A percentile compares a stretch with the other conserved stretches of the same genome.
phyloP scores from a whole-genome alignment of 2,888 invertebrate species.

The Eupithecia pulchellata region DNA sequence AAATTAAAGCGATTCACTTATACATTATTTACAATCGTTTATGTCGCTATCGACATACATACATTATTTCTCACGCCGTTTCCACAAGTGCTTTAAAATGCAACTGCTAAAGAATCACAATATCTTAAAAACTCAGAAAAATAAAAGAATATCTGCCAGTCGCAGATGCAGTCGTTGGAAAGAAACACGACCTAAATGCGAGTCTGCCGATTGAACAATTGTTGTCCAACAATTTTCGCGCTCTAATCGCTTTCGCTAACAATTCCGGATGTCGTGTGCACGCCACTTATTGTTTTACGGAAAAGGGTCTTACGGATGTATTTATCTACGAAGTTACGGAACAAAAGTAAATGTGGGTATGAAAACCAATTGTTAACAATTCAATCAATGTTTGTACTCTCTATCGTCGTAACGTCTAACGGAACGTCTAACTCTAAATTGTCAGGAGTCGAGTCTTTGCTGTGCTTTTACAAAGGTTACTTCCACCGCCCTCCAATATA shows the following conservation, averaged over 20 bases:
- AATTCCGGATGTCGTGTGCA: conserved; percentile 65
- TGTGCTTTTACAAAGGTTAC: too few relatives aligned
- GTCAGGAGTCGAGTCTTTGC: too few relatives aligned
- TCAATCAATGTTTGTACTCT: too few relatives aligned
- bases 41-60: neutral
- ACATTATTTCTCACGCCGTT: neutral
- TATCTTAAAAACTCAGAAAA: neutral
- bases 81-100: neutral
- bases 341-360: neutral
- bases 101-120: neutral
- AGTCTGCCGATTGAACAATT: conserved; percentile 57
- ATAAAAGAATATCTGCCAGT: conserved; percentile 14
- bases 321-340: neutral
- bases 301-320: conserved; percentile 48
- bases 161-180: conserved; percentile 47
- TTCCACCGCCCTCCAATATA: too few relatives aligned
- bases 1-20: too few relatives aligned
- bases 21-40: neutral
- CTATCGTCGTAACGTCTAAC: too few relatives aligned
- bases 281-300: conserved; percentile 59
- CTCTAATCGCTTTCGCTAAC: conserved; percentile 67
- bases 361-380: too few relatives aligned
- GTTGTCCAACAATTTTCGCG: conserved; percentile 69
- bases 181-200: conserved; percentile 42
- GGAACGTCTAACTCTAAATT: too few relatives aligned